A percentile compares a stretch with the other conserved stretches of the same genome.
phyloP scores from a whole-genome alignment of 2,113 vertebrate species.

The Boleophthalmus pectinirostris region DNA sequence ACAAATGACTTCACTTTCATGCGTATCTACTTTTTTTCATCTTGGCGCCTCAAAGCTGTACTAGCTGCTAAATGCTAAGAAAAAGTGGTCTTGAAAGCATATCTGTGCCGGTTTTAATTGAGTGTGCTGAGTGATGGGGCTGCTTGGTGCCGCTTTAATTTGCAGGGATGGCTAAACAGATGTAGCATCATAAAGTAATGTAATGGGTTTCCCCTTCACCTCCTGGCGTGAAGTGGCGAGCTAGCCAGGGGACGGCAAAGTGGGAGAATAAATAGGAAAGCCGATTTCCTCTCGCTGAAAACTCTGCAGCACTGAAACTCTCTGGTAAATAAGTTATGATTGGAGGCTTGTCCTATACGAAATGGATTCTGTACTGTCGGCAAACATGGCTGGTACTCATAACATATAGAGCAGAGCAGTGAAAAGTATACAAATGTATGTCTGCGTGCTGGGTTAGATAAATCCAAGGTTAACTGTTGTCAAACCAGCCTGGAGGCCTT shows the following conservation, averaged over 20 bases:
- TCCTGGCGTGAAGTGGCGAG: constrained; percentile 13
- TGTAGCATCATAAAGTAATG: constrained; percentile 67
- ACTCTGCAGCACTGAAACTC: background rate
- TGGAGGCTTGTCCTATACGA: constrained; percentile 1
- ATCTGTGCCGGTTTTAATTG: constrained; percentile 61
- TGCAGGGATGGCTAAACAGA: constrained; percentile 70
- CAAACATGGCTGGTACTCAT: background rate
- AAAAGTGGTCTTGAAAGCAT: constrained; percentile 31
- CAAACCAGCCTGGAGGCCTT: constrained; percentile 68
- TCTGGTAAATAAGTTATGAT: constrained; percentile 27
- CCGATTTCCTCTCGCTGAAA: constrained; percentile 36
- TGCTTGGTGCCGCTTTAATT: constrained; percentile 64
- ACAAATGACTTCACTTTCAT: constrained; percentile 26
- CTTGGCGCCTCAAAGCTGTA: constrained; percentile 19
- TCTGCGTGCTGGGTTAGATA: constrained; percentile 41
- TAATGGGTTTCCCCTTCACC: constrained; percentile 40
- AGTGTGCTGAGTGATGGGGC: constrained; percentile 62
- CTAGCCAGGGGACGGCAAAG: constrained; percentile 41
- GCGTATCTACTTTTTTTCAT: constrained; percentile 39
- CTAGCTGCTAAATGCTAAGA: constrained; percentile 12
- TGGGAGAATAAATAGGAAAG: constrained; percentile 25
- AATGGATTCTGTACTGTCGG: background rate
- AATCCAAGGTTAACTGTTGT: constrained; percentile 76
- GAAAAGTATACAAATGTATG: background rate
- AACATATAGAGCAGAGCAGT: background rate